These are phyloP conservation scores for Lucifuga dentata DNA, from an alignment of 2,113 vertebrate species.

Conservation along the genomic window DNA sequence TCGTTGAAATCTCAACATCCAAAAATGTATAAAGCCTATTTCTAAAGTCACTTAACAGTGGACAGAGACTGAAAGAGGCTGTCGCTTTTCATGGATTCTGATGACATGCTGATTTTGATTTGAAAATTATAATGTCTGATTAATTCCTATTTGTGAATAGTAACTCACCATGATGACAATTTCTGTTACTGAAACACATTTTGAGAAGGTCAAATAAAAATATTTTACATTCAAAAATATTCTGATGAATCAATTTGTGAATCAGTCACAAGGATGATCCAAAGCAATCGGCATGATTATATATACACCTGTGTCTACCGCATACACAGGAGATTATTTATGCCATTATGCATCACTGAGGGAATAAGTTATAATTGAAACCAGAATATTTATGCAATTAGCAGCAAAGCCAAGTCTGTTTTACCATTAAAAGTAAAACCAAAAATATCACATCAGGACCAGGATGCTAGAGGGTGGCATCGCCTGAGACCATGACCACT, in stretches of 20 bases:
- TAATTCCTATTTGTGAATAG: conserved; percentile 77
- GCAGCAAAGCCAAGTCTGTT: conserved; percentile 39
- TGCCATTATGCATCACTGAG: conserved; percentile 20
- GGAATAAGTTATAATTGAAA: conserved; percentile 28
- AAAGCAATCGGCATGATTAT: no score
- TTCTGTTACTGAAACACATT: conserved; percentile 80
- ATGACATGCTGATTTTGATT: conserved; percentile 67
- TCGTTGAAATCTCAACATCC: conserved; percentile 59
- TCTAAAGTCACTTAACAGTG: conserved; percentile 58
- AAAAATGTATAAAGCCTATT: conserved; percentile 62
- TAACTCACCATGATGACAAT: conserved; percentile 72
- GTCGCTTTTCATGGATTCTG: conserved; percentile 64
- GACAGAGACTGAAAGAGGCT: conserved; percentile 48
- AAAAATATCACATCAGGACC: conserved; percentile 56
- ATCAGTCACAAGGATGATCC: neutral
- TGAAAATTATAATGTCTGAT: conserved; percentile 61
- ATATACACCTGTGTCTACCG: no score
- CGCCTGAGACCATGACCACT: conserved; percentile 42
- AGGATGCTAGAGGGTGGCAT: conserved; percentile 48
- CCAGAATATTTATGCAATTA: conserved; percentile 56
- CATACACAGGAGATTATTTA: neutral
- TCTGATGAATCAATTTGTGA: conserved; percentile 4
- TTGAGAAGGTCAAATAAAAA: conserved; percentile 80
- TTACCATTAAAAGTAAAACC: conserved; percentile 44
- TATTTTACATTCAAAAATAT: conserved; percentile 79